These are phyloP conservation scores for Cryptotis parvus DNA, from an alignment of 2,113 vertebrate genomes.

Conservation along the genomic window DNA sequence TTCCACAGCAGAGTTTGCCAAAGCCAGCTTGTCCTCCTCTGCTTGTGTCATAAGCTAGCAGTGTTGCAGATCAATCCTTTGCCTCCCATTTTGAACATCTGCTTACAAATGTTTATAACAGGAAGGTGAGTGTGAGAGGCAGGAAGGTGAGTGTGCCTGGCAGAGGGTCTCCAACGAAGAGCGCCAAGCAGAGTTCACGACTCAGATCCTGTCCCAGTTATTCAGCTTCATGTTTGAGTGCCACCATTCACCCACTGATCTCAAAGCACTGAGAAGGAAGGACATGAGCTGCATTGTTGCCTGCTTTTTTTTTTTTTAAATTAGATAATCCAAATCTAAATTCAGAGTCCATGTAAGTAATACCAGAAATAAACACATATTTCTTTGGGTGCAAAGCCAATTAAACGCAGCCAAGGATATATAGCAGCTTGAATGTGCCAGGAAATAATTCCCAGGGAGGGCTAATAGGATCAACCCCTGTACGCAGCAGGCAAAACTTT, in stretches of 20 bases:
- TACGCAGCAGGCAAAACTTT: neutral
- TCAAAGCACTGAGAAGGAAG: neutral
- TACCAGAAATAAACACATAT: conserved; percentile 26
- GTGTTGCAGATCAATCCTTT: neutral
- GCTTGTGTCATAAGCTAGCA: neutral
- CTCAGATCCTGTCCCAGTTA: neutral
- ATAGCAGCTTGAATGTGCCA: conserved; percentile 3
- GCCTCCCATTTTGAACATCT: neutral
- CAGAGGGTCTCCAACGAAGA: neutral
- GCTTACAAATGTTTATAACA: conserved; percentile 8
- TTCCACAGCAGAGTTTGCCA: neutral
- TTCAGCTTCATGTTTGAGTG: neutral
- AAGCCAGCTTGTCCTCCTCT: neutral
- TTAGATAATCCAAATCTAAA: conserved; percentile 24
- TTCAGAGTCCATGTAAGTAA: neutral
- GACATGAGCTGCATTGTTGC: neutral
- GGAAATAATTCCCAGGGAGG: neutral
- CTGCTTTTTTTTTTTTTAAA: neutral
- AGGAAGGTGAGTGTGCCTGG: neutral
- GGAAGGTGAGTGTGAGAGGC: neutral
- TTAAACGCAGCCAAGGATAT: neutral
- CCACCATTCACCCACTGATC: neutral
- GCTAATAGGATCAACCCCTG: conserved; percentile 7
- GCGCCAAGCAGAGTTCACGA: neutral
- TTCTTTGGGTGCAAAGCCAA: conserved; percentile 53